These are phyloP conservation scores for Lonchura striata DNA, from an alignment of 2,113 vertebrate genomes.

Conservation along the genomic window DNA sequence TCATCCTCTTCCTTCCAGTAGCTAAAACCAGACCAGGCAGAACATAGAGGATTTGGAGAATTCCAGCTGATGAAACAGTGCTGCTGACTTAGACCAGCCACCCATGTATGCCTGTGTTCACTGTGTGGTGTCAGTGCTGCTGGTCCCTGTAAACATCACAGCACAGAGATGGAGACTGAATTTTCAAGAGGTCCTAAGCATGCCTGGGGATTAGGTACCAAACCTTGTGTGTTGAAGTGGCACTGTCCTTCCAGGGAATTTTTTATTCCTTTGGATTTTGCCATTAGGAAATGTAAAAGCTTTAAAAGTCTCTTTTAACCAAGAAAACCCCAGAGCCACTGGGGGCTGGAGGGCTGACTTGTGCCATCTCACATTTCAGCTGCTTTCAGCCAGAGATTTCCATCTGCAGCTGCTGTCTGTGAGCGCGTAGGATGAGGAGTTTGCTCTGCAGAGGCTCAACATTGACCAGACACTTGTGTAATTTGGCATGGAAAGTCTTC, in stretches of 20 bases:
- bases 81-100: not conserved
- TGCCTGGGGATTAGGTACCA: not conserved
- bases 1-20: not conserved
- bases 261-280: not conserved
- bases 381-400: not conserved
- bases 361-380: not conserved
- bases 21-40: not conserved
- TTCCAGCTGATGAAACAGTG: not conserved
- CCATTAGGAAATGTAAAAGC: not conserved
- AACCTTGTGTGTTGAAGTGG: accelerated
- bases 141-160: not conserved
- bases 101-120: not conserved
- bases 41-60: not conserved
- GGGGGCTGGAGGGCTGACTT: not conserved
- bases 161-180: not conserved
- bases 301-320: not conserved
- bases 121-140: accelerated
- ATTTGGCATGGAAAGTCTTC: not conserved
- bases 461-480: not conserved
- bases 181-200: not conserved
- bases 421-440: not conserved
- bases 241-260: not conserved
- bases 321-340: not conserved
- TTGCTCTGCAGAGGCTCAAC: not conserved
- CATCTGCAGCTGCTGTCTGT: not conserved